Conservation (phyloP, 1,140 invertebrate genomes). For the Scaptomyza pallida region DNA sequence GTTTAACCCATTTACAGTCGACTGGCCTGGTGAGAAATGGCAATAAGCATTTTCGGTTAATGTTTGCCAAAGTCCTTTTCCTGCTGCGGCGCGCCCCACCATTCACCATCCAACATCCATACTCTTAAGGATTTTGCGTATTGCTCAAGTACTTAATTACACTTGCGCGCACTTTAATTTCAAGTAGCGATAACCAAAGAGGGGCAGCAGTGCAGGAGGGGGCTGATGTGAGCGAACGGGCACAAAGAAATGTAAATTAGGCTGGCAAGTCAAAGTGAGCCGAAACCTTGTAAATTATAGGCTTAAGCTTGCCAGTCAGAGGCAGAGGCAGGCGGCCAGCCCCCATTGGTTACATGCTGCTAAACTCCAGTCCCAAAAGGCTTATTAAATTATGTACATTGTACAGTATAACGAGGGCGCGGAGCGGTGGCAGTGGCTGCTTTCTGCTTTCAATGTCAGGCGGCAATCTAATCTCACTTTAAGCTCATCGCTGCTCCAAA, state of each 20-base stretch:
- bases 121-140: conserved; percentile 39
- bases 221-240: conserved; percentile 1
- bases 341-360: conserved; percentile 47
- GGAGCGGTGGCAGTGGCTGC: background rate
- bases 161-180: conserved; percentile 81
- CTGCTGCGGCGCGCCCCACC: background rate
- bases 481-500: conserved; percentile 44
- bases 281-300: conserved; percentile 81
- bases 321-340: no score
- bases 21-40: conserved; percentile 64
- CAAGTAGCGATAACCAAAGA: conserved; percentile 47
- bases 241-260: conserved; percentile 69
- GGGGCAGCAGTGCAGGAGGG: no score
- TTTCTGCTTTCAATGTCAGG: conserved; percentile 52
- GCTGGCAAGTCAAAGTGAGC: conserved; percentile 67
- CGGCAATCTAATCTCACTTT: conserved; percentile 64
- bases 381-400: conserved; percentile 76
- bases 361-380: conserved; percentile 27
- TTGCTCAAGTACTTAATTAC: conserved; percentile 77
- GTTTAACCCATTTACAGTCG: conserved; percentile 74
- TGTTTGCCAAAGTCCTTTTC: conserved; percentile 37
- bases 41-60: conserved; percentile 51
- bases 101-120: no score
- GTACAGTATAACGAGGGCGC: conserved; percentile 13
- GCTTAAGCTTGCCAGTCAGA: conserved; percentile 59